phyloP scores from a whole-genome alignment of 2,888 invertebrate genomes.

The Campoletis raptor region DNA sequence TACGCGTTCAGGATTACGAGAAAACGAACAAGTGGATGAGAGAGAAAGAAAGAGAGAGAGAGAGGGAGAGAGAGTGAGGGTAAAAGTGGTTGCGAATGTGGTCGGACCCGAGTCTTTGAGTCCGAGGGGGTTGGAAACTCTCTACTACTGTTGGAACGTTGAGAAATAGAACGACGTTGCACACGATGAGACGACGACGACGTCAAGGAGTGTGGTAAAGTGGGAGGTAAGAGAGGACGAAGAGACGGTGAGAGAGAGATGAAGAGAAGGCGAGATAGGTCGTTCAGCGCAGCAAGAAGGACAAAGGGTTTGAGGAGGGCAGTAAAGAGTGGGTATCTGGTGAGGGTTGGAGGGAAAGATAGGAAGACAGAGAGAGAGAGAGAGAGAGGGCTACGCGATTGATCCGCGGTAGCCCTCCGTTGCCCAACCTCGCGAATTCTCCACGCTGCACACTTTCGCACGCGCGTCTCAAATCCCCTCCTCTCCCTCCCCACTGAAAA shows the following conservation, averaged over 20 bases:
- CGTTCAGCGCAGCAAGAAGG: slow-evolving; percentile 60
- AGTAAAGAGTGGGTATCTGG: slow-evolving; percentile 75
- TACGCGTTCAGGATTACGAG: slow-evolving; percentile 80
- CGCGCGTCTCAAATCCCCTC: slow-evolving; percentile 70
- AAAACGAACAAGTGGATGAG: slow-evolving; percentile 71
- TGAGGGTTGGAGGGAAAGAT: slow-evolving; percentile 54
- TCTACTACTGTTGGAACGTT: slow-evolving; percentile 77
- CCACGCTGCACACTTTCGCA: slow-evolving; percentile 77
- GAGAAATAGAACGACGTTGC: slow-evolving; percentile 50
- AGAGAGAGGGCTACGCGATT: slow-evolving; percentile 83
- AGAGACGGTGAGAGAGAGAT: slow-evolving; percentile 52
- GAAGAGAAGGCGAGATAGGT: slow-evolving; percentile 66
- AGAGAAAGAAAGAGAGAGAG: slow-evolving; percentile 56
- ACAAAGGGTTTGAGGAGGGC: slow-evolving; percentile 68
- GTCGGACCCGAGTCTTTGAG: slow-evolving; percentile 62
- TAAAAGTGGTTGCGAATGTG: slow-evolving; percentile 62
- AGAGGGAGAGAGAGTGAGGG: slow-evolving; percentile 67
- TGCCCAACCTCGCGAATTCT: slow-evolving; percentile 79
- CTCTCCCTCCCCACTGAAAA: slow-evolving; percentile 70
- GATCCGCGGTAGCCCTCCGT: slow-evolving; percentile 82
- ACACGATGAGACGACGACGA: slow-evolving; percentile 57
- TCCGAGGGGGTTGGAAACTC: slow-evolving; percentile 59
- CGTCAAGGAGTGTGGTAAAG: not conserved
- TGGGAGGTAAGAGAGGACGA: not conserved
- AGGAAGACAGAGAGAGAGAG: slow-evolving; percentile 76